Base-by-base conservation (phyloP, 2,797 vertebrate species). In the Danio kyathit region DNA sequence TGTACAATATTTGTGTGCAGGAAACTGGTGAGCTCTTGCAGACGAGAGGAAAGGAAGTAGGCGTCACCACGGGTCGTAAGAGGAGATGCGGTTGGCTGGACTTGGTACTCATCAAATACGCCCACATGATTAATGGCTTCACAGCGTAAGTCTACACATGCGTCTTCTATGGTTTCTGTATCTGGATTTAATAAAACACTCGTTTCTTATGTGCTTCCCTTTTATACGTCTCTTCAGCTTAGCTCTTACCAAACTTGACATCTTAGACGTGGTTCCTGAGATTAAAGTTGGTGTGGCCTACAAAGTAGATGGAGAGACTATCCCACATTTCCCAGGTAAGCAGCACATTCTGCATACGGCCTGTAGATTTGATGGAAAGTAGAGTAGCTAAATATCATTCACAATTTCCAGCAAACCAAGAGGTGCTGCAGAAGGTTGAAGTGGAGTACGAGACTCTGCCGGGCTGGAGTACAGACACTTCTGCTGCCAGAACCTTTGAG, bases 51-150 rank as follows among this genome's bases (percentile, higher is more conserved):
- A 95, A 96, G 89, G 98, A 99, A 86, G 94, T 97, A 83, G 98
- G 97, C 21, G 98, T 99, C 89, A 99, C 98, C 78, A 99, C 97
- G 5, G 97, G 98, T 83, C 95, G 98, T 83, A 98, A 96, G 91
- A 95, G 97, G 88, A 94, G 98, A 88, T 99, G 98, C 74, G 98
- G 98, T 89, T 99, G 98, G 98, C 92, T 99, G 89, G 98, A 99
- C 90, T 94, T 99, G 14, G 96, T 99, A 88, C 95, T 94, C 85
- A 94, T 99, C 85, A 96, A 94, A 96, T 99, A 99, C 1, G 97
- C 96, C 80, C 96, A 99, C 87, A 99, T 99, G 97, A 99, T 99
- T 82, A 99, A 99, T 76, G 98, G 97, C 81, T 99, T 99, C 89
- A 99, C 97, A 16, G 97, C 97, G 97, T 99, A 90, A 96, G 98